A percentile compares a stretch with the other conserved stretches of the same genome.
These are phyloP conservation scores for Melolontha melolontha DNA, from an alignment of 2,888 invertebrate species.

Conservation along the genomic window DNA sequence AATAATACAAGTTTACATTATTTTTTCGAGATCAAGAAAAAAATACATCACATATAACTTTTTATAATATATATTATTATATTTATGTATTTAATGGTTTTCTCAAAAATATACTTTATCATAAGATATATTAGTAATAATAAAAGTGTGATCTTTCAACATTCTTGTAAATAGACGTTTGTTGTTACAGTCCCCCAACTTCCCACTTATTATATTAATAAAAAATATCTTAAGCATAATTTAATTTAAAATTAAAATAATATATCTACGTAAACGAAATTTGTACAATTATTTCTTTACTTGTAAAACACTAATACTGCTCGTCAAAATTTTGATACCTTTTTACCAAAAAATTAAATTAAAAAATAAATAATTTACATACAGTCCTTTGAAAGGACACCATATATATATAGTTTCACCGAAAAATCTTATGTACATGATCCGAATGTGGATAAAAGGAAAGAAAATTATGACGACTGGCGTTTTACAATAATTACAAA, in stretches of 20 bases:
- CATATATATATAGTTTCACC: slow-evolving; percentile 4
- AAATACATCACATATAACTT: slow-evolving; percentile 32
- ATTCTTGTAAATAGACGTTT: slow-evolving; percentile 1
- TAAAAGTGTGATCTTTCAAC: slow-evolving; percentile 12
- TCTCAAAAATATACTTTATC: slow-evolving; percentile 26
- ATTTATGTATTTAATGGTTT: slow-evolving; percentile 22
- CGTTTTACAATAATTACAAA: too few species aligned
- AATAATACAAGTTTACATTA: slow-evolving; percentile 38
- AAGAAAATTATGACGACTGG: background rate
- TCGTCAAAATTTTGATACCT: slow-evolving; percentile 7
- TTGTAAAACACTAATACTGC: background rate
- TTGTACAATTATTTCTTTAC: slow-evolving; percentile 15
- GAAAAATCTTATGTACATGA: slow-evolving; percentile 17
- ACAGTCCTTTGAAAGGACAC: slow-evolving; percentile 9
- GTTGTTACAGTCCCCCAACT: slow-evolving; percentile 41
- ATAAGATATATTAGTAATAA: slow-evolving; percentile 3
- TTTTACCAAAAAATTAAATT: slow-evolving; percentile 13
- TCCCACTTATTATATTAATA: slow-evolving; percentile 47
- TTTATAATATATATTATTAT: slow-evolving; percentile 32
- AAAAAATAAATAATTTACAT: slow-evolving; percentile 24
- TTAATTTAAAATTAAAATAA: slow-evolving; percentile 30
- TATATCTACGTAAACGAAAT: slow-evolving; percentile 15
- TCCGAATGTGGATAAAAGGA: background rate
- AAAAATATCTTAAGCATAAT: slow-evolving; percentile 26
- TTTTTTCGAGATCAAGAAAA: slow-evolving; percentile 33